phyloP scores from a whole-genome alignment of 2,113 vertebrate species.

The Nyctibius bracteatus region DNA sequence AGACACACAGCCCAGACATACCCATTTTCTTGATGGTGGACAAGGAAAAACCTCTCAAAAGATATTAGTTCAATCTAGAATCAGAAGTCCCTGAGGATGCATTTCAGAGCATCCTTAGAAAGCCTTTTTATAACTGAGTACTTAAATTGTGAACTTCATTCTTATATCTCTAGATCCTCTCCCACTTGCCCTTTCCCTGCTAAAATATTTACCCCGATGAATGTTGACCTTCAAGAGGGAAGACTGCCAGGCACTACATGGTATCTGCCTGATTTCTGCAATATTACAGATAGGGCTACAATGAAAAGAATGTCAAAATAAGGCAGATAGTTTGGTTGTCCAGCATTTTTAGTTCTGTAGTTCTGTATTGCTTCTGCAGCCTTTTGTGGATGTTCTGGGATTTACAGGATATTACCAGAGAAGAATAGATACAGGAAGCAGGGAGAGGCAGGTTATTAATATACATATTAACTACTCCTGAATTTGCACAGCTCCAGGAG shows the following conservation, averaged over 20 bases:
- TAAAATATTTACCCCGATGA: background rate
- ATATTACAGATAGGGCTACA: background rate
- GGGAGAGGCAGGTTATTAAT: background rate
- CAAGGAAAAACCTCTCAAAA: background rate
- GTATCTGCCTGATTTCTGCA: background rate
- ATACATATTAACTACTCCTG: background rate
- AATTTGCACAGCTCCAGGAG: background rate
- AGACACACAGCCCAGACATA: background rate
- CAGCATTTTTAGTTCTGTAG: background rate
- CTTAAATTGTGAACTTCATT: background rate
- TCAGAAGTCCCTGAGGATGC: background rate
- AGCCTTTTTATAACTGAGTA: background rate
- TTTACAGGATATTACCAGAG: background rate
- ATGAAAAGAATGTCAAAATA: background rate
- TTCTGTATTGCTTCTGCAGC: background rate
- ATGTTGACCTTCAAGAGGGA: background rate
- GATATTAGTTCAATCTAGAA: background rate
- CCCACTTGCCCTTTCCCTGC: background rate
- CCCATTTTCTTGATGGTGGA: background rate
- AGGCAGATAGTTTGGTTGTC: background rate
- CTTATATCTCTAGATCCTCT: background rate
- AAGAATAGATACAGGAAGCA: background rate
- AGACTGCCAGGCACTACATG: background rate
- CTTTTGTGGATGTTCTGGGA: background rate
- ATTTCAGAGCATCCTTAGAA: background rate